Base-by-base conservation (phyloP, 2,888 invertebrate species). In the Camptogramma bilineatum region DNA sequence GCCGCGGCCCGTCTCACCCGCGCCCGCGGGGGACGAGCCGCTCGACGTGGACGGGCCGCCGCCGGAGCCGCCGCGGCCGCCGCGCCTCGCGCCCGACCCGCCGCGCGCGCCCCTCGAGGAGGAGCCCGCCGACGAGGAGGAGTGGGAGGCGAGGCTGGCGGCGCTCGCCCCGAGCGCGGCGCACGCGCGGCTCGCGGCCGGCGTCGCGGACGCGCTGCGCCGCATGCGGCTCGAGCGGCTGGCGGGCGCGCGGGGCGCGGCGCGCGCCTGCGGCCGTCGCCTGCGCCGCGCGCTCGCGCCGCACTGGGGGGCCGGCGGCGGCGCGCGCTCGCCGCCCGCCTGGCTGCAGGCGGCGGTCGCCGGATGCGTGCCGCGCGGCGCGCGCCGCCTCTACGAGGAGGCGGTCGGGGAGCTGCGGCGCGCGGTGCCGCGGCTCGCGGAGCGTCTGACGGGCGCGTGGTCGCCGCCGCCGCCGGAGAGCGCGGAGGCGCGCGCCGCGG, bases 311-410 rank as follows among this genome's bases (percentile, higher is more conserved):
- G 31, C 48, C 19, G 19, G 48, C 56, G 68, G 77, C 75, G 69
- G 56, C 52, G 44, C 21, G 42, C 10, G 24, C 60, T 9, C 46
- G 46, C 73, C 76, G 69, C 69, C 76, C n/a, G 78, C 79, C 21
- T 83, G 85, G 84, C 76, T 84, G 72, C 82, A 77, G 74, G 81
- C 76, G 39, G 69, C 80, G 69, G 77, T 86, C 73, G 53, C 61
- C 53, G 80, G 78, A 53, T 71, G 75, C 60, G 62, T 73, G 77
- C 77, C 81, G 72, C 76, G 74, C 63, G 48, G 65, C 61, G 63
- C 64, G 74, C 81, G 82, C 16, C 76, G 75, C 48, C 72, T 77
- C 57, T 82, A 80, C 77, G 79, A 71, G 61, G 83, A 78, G 70
- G 66, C 76, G 73, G 19, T 76, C 64, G 69, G 56, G n/a, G 80